Evolutionary conservation across 2,113 vertebrate species (phyloP).

Genomic region (Channa argus): DNA sequence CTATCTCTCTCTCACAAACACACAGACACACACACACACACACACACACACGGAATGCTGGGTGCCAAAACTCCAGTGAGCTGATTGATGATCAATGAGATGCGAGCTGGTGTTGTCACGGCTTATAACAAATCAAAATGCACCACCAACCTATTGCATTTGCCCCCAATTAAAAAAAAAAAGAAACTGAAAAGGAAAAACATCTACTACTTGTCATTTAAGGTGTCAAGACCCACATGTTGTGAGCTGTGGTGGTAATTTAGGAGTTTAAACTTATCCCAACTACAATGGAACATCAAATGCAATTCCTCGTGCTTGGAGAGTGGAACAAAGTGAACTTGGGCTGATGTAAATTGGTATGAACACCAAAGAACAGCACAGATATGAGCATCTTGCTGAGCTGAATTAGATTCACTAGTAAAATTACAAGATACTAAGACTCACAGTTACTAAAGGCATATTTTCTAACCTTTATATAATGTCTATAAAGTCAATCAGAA

Average conservation of each 20-base stretch:
- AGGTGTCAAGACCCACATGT: background rate
- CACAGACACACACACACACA: background rate
- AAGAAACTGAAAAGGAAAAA: too few species aligned
- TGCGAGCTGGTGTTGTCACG: constrained; percentile 2
- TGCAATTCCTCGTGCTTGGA: background rate
- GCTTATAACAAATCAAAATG: constrained; percentile 8
- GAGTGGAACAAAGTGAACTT: constrained; percentile 1
- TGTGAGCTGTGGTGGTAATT: background rate
- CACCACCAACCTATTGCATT: too few species aligned
- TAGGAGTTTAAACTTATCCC: too few species aligned
- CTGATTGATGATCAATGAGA: constrained; percentile 36
- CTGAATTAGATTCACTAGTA: constrained; percentile 28
- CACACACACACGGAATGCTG: background rate
- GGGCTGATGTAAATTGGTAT: too few species aligned
- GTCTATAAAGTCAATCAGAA: too few species aligned
- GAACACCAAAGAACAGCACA: background rate
- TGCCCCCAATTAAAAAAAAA: too few species aligned
- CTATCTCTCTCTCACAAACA: background rate
- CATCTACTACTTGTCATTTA: background rate
- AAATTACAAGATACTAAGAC: constrained; percentile 10
- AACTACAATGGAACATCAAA: too few species aligned
- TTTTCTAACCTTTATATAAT: too few species aligned
- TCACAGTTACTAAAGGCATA: too few species aligned
- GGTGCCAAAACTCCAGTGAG: background rate
- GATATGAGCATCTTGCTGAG: constrained; percentile 25